These are phyloP conservation scores for Teleogryllus occipitalis DNA, from an alignment of 1,140 invertebrate species.

Conservation along the genomic window DNA sequence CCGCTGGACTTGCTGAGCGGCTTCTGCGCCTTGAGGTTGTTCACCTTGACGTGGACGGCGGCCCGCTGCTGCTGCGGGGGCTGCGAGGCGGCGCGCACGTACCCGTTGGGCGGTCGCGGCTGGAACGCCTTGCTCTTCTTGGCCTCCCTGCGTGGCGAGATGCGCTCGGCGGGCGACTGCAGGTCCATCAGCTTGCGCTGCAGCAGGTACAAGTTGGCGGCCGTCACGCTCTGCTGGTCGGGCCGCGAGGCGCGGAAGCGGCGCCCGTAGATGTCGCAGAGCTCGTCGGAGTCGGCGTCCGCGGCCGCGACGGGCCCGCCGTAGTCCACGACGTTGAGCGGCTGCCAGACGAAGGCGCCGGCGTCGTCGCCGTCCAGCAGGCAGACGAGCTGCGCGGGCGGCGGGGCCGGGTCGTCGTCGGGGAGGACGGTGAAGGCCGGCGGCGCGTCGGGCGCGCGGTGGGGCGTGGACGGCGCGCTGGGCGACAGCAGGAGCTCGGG, in stretches of 20 bases:
- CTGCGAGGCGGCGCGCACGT: background rate
- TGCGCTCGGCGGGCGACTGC: background rate
- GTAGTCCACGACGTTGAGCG: background rate
- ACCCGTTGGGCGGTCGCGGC: background rate
- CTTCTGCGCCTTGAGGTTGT: conserved; percentile 11
- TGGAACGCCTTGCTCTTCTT: background rate
- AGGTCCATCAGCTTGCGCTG: conserved; percentile 12
- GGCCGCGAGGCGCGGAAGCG: conserved; percentile 16
- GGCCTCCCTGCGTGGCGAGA: no score
- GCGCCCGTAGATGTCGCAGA: conserved; percentile 10
- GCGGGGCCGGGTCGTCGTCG: background rate
- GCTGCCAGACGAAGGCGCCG: background rate
- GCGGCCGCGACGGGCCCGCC: no score
- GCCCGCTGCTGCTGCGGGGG: no score
- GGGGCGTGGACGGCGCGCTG: background rate
- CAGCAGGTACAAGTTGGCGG: conserved; percentile 7
- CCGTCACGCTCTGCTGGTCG: conserved; percentile 7
- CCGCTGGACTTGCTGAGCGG: conserved; percentile 10
- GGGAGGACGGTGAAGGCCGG: background rate
- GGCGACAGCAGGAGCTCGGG: background rate
- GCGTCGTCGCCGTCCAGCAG: background rate
- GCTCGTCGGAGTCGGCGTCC: background rate
- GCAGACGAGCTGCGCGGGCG: background rate
- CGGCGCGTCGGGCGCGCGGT: background rate
- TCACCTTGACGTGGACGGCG: background rate